Base-by-base conservation (phyloP, 2,113 vertebrate genomes). In the Alces alces region DNA sequence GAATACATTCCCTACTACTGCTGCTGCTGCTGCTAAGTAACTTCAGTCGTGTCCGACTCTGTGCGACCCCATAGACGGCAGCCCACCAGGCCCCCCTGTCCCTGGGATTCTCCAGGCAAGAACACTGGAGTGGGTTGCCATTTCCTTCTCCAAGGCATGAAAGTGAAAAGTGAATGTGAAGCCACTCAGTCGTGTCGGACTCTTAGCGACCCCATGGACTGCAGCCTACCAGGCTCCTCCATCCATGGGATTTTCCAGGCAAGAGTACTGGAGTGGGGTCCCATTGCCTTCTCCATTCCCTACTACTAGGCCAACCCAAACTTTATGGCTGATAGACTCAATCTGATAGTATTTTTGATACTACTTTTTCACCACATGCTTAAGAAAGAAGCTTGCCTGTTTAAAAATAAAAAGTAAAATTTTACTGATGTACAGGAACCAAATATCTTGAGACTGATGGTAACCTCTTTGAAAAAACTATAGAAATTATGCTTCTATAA, bases 21-120 rank as follows among this genome's bases (percentile, higher is more conserved):
- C 4, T 66, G 61, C 61, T 66, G 16, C 61, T 66, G 33, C 33
- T n/a, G 64, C 3, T 66, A n/a, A 66, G 33, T n/a, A 0, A 0
- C 16, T 19, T 66, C 33, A 66, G 61, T 19, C 1, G 0, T 19
- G 33, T n/a, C 16, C 2, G 1, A 66, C 64, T 8, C 61, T 66
- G 2, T 36, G 64, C 0, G 4, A 36, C 4, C 33, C 16, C 33
- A 36, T 10, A 21, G 33, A 36, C 1, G 0, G 64, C 64, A 66
- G 33, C 33, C 16, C 64, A 21, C 17, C 17, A 66, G 33, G 8
- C 16, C 19, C 16, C 64, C 4, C 16, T 0, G 0, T 36, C 64
- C 19, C 16, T 66, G 8, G 8, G 33, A 36, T 36, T 66, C 64
- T 21, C 64, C 4, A 19, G 17, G 33, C 16, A 66, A n/a, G 16